phyloP scores from a whole-genome alignment of 2,113 vertebrate genomes.

The Hystrix cristata region DNA sequence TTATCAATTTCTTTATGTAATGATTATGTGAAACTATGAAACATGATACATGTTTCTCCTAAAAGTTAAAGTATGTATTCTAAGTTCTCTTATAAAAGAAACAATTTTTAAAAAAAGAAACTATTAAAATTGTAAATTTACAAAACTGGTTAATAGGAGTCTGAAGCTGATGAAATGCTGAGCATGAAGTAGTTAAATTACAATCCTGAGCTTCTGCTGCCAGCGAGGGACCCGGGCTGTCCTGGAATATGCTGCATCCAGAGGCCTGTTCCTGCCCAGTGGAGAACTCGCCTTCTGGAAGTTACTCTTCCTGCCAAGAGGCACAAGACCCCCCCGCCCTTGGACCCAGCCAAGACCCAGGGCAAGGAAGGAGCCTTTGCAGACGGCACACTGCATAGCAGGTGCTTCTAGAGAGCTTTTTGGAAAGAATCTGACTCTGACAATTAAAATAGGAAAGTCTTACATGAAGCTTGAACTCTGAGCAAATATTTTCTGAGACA shows the following conservation, averaged over 20 bases:
- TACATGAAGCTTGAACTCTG: neutral
- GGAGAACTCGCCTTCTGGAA: neutral
- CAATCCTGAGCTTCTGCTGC: neutral
- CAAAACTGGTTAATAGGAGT: neutral
- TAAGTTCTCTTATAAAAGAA: conserved; percentile 13
- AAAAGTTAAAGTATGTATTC: neutral
- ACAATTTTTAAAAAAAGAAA: neutral
- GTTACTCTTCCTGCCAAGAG: neutral
- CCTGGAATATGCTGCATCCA: neutral
- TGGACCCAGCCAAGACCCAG: no score
- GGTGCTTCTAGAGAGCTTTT: neutral
- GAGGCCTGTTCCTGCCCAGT: neutral
- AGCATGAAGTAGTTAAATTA: neutral
- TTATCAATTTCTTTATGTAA: neutral
- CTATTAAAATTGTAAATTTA: neutral
- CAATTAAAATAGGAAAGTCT: neutral
- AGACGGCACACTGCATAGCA: fast-evolving
- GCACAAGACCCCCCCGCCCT: no score
- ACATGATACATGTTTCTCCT: neutral
- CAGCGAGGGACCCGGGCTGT: neutral
- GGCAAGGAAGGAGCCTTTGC: neutral
- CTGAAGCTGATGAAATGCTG: no score
- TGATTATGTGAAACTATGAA: neutral
- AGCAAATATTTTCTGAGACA: neutral
- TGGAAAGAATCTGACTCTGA: neutral